Evolutionary conservation across 2,113 vertebrate genomes (phyloP).

Genomic region (Podocnemis expansa): DNA sequence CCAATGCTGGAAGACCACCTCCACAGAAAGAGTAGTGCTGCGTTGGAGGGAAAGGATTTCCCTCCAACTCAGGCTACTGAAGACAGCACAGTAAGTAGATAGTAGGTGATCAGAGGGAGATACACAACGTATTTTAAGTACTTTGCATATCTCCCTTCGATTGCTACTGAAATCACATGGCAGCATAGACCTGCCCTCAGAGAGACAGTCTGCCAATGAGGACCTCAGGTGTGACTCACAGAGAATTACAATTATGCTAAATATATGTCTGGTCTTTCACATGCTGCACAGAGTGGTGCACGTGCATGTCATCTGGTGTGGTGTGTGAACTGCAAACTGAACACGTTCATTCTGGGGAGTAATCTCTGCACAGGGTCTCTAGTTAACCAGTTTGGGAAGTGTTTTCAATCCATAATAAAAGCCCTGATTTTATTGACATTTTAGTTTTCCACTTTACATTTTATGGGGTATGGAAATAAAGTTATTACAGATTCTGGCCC

Average conservation of each 20-base stretch:
- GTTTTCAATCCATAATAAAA: fast-evolving
- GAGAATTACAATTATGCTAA: background rate
- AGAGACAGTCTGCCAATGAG: background rate
- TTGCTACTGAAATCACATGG: too few relatives aligned
- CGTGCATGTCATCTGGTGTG: background rate
- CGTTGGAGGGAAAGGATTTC: too few relatives aligned
- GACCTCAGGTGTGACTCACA: background rate
- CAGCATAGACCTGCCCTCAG: background rate
- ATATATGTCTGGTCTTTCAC: background rate
- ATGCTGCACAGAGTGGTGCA: background rate
- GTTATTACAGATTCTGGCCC: constrained; percentile 1
- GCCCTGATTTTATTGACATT: background rate
- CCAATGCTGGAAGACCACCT: too few relatives aligned
- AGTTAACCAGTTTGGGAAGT: background rate
- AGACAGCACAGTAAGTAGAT: too few relatives aligned
- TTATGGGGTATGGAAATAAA: constrained; percentile 43
- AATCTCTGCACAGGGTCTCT: background rate
- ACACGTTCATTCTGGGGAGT: background rate
- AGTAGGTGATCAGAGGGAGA: too few relatives aligned
- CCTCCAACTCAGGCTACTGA: too few relatives aligned
- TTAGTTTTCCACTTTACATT: constrained; percentile 8
- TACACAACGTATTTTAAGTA: too few relatives aligned
- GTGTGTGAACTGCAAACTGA: background rate
- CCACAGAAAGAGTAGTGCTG: too few relatives aligned
- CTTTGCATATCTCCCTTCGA: too few relatives aligned